Evolutionary conservation across 2,888 invertebrate genomes (phyloP), one percentile per base, ranked within the genome.

Genomic region (Argyra leucocephala): DNA sequence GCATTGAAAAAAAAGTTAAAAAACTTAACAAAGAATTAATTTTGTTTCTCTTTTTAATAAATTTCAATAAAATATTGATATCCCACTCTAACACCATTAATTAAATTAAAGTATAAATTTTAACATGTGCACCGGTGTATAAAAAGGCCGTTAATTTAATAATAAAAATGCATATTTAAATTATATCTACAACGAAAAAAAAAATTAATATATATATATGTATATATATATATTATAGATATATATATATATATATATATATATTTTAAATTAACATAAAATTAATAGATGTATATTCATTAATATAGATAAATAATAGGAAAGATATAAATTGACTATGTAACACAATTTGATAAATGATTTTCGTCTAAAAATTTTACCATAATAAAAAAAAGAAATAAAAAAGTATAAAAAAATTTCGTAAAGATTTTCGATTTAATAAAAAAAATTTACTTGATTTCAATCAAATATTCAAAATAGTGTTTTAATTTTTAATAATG

Each of bases 291-390:
- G n/a, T n/a, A 48, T 48, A 48, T 48, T 48, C 48, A 31, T 31
- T 31, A 5, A n/a, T n/a, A 48, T 48, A 18, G 15, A 48, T 5
- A 37, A 15, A 48, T 48, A 18, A 48, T 48, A 18, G 3, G 48
- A 48, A 48, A 5, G 6, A 15, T 48, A 48, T 18, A 48, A 48
- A 48, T 48, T 18, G 18, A 48, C 48, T 48, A 48, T 48, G 48
- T 48, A 48, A 48, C n/a, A 48, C 18, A 48, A 48, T 48, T 48
- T 48, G 48, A 48, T 48, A 48, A 48, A 48, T 48, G 18, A 48
- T 48, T 48, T 48, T 48, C 15, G 48, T 48, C 48, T 48, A 5
- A n/a, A n/a, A 5, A 48, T 48, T 18, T 48, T 48, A 48, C 12
- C 2, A 7, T 18, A 18, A 9, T 15, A 37, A 37, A 10, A 31